Base-by-base conservation (phyloP, 2,113 vertebrate species). In the Pteruthius melanotis region DNA sequence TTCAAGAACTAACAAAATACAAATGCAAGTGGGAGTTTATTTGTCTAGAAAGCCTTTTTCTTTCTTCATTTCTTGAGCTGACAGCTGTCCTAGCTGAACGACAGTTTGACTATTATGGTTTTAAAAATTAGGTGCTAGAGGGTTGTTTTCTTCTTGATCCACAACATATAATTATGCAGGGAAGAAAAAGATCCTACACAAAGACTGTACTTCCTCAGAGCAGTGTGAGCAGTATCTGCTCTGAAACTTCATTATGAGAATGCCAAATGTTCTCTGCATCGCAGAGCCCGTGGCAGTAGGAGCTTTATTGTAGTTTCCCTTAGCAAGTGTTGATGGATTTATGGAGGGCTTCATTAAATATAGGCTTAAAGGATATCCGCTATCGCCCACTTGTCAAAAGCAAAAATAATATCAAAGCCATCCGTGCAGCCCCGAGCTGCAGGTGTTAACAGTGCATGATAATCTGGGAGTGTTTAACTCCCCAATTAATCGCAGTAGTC, bases 321-420 rank as follows among this genome's bases (percentile, higher is more conserved):
- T 86, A 65, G 90, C 92, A 95, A 93, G 96, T 97, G 97, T 80
- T 97, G 97, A 97, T 96, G 96, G 96, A 97, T 97, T 97, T 97
- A 97, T 97, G 97, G 94, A 94, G 89, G 96, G 56, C 92, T 97
- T 97, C 95, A 95, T 97, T 97, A 97, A 97, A 97, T 96, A 97
- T 97, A 20, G 92, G 96, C 96, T 97, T 97, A 97, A 97, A 97
- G 96, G 97, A 97, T 97, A 97, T 97, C 97, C 95, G 93, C 97
- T 97, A 94, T 95, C 83, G 71, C 96, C 89, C 94, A 78, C 95
- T 95, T 96, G 96, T 97, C 96, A 88, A 81, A 91, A 94, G 96
- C 66, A 63, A 68, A 91, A 83, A 92, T 94, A 54, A 82, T 96
- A 96, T 97, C 95, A 97, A 97, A 97, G 95, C 89, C 93, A 42